Evolutionary conservation across 2,888 invertebrate genomes (phyloP).

Genomic region (Tinea pellionella): DNA sequence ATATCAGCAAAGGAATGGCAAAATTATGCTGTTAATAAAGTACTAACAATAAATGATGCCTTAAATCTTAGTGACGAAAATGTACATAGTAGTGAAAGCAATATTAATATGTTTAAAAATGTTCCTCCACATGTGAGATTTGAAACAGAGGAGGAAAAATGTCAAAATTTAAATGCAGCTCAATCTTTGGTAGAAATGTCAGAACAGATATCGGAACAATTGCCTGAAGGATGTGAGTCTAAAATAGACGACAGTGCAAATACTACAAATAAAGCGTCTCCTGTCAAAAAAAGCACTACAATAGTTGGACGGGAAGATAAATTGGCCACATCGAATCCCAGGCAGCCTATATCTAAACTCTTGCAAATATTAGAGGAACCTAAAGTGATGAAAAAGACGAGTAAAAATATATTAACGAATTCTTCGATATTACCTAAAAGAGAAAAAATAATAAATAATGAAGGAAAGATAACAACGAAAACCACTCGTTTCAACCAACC

Average conservation of each 20-base stretch:
- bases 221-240: neutral
- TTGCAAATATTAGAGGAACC: conserved; percentile 69
- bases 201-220: conserved; percentile 22
- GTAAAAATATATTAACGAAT: conserved; percentile 36
- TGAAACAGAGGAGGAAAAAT: conserved; percentile 58
- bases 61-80: neutral
- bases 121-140: conserved; percentile 20
- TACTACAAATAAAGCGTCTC: neutral
- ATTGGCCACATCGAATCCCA: neutral
- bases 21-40: neutral
- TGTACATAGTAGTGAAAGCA: neutral
- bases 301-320: neutral
- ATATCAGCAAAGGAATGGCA: neutral
- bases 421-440: conserved; percentile 41
- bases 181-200: conserved; percentile 65
- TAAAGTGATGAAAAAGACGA: conserved; percentile 27
- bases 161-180: conserved; percentile 60
- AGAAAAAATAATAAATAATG: conserved; percentile 55
- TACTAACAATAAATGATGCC: neutral
- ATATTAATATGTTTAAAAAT: neutral
- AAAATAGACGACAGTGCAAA: neutral
- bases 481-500: neutral
- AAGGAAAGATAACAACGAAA: conserved; percentile 13
- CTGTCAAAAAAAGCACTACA: neutral
- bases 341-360: conserved; percentile 44